Evolutionary conservation across 2,113 vertebrate species (phyloP), one percentile per base, ranked within the genome.

Genomic region (Anas platyrhynchos): DNA sequence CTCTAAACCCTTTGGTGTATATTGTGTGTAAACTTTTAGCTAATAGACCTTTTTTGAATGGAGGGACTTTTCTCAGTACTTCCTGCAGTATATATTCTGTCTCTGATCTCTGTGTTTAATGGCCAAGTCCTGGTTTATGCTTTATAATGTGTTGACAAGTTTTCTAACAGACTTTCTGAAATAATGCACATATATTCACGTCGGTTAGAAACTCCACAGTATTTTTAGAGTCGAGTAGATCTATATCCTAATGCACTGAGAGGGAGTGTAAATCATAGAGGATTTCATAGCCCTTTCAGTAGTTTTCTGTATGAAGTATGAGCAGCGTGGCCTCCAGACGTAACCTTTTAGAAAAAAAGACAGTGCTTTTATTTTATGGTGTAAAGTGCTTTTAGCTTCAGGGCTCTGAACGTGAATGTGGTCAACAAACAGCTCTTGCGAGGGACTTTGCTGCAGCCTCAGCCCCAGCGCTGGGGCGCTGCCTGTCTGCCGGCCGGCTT

Each of bases 331-430:
- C 98, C 98, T 98, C 98, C 98, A 98, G 97, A 98, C 97, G 97
- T 98, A 98, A 98, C 98, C 98, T 98, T 98, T 98, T 97, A 97
- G 98, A 97, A 98, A 98, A 98, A 98, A 98, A 98, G 97, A 98
- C 98, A 97, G 98, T 97, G 98, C 98, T 98, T 98, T 98, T 98
- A 98, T 98, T 98, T 98, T 98, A 98, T 98, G 97, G 98, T 98
- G 98, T 98, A 98, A 98, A 98, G 98, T 98, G 98, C 98, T 98
- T 98, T 98, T 98, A 98, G 98, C 98, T 98, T 90, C 97, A 96
- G 98, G 98, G 98, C 97, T 98, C 96, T 79, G 98, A 97, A 98
- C 98, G 98, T 98, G 98, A 97, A 98, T 71, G 98, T 98, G 97
- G 98, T 98, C 98, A 98, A 97, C 98, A 98, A 98, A 98, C 97